phyloP scores from a whole-genome alignment of 2,888 invertebrate genomes.

The Suillia variegata region DNA sequence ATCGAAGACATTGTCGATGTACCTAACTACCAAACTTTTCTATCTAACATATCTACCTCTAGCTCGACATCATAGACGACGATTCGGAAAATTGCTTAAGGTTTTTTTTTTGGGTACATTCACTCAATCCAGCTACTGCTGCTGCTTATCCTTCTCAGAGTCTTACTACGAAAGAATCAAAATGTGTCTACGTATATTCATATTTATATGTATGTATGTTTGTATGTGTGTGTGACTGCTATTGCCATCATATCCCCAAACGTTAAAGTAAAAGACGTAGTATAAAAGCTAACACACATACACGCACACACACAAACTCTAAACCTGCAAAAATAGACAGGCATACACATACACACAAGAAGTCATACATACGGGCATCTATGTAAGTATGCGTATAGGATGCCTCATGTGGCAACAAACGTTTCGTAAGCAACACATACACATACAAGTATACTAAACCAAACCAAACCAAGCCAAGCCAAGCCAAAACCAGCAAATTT shows the following conservation, averaged over 20 bases:
- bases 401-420: background rate
- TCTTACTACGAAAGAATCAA: no score
- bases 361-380: conserved; percentile 10
- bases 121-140: conserved; percentile 13
- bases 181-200: background rate
- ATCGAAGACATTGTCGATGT: conserved; percentile 8
- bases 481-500: conserved; percentile 2
- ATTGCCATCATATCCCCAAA: no score
- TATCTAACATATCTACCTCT: no score
- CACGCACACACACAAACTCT: conserved; percentile 23
- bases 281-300: conserved; percentile 16
- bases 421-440: conserved; percentile 26
- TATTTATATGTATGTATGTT: conserved; percentile 6
- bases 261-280: background rate
- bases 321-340: conserved; percentile 6
- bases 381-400: conserved; percentile 1
- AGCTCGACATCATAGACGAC: conserved; percentile 50
- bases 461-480: background rate
- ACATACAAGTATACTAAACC: no score
- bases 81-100: conserved; percentile 52
- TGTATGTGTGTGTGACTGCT: conserved; percentile 1
- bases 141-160: conserved; percentile 11
- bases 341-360: conserved; percentile 23
- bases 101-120: conserved; percentile 45
- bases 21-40: no score